A percentile compares a stretch with the other conserved stretches of the same genome.
Evolutionary conservation across 1,140 invertebrate genomes (phyloP).

Genomic region (Lepidotrigona ventralis): DNA sequence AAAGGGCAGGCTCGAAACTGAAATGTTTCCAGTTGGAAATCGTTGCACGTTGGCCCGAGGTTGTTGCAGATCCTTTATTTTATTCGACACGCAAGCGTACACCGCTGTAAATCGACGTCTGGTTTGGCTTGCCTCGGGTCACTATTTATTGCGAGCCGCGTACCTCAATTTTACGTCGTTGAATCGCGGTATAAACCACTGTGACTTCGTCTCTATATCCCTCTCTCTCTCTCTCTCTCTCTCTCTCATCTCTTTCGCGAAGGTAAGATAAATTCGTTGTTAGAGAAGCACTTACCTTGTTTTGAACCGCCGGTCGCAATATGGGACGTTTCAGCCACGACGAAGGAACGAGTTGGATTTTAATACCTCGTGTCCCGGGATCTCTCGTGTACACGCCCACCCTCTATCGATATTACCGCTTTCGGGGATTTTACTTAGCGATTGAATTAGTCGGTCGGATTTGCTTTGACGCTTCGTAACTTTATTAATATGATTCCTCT

Average conservation of each 20-base stretch:
- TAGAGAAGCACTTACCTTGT: not conserved
- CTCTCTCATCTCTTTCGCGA: not conserved
- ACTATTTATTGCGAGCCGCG: constrained; percentile 27
- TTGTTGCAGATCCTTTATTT: constrained; percentile 23
- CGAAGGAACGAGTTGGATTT: constrained; percentile 1
- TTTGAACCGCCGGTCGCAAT: not conserved
- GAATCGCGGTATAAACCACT: constrained; percentile 9
- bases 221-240: too few species aligned
- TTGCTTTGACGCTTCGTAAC: not conserved
- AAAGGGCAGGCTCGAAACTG: constrained; percentile 3
- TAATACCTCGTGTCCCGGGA: not conserved
- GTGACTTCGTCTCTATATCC: not conserved
- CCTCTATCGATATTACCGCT: not conserved
- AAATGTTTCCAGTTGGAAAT: constrained; percentile 1
- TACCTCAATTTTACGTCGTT: constrained; percentile 21
- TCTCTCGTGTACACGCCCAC: not conserved
- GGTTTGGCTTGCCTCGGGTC: not conserved
- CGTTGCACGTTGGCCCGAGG: not conserved
- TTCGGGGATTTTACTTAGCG: too few species aligned
- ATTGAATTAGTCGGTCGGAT: not conserved
- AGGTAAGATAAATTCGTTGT: constrained; percentile 1
- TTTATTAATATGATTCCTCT: not conserved
- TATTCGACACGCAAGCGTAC: not conserved
- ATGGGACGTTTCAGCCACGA: not conserved
- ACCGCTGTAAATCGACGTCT: constrained; percentile 20